A percentile compares a stretch with the other conserved stretches of the same genome.
Conservation (phyloP, 2,797 vertebrate species). For the Eleutherodactylus coqui region DNA sequence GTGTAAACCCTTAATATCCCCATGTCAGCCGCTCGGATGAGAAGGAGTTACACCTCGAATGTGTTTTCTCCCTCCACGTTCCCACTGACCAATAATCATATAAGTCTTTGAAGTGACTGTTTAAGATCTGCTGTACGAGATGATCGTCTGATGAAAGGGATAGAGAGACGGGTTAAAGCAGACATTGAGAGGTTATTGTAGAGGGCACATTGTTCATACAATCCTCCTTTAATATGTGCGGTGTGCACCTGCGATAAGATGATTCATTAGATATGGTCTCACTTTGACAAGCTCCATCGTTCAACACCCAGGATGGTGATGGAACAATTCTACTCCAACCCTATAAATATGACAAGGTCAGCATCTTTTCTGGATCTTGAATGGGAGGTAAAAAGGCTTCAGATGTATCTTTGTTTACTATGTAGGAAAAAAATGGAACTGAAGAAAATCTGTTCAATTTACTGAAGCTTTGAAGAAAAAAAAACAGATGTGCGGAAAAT, state of each 20-base stretch:
- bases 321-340: slow-evolving; percentile 94
- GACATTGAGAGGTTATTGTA: slow-evolving; percentile 88
- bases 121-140: slow-evolving; percentile 81
- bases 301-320: slow-evolving; percentile 97
- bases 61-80: slow-evolving; percentile 72
- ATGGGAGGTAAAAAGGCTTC: slow-evolving; percentile 70
- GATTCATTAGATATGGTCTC: slow-evolving; percentile 97
- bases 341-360: slow-evolving; percentile 99
- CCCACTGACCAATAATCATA: slow-evolving; percentile 76
- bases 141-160: slow-evolving; percentile 84
- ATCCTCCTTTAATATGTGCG: slow-evolving; percentile 94
- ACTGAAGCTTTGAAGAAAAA: slow-evolving; percentile 16
- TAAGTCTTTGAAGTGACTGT: slow-evolving; percentile 78
- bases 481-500: not conserved
- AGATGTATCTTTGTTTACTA: slow-evolving; percentile 82
- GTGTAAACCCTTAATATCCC: slow-evolving; percentile 62
- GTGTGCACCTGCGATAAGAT: slow-evolving; percentile 98
- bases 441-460: slow-evolving; percentile 30
- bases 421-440: slow-evolving; percentile 65
- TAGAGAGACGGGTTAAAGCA: slow-evolving; percentile 89
- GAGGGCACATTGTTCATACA: slow-evolving; percentile 91
- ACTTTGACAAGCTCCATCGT: slow-evolving; percentile 98
- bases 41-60: slow-evolving; percentile 75
- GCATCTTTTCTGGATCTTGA: slow-evolving; percentile 81
- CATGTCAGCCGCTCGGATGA: slow-evolving; percentile 67